These are phyloP conservation scores for Capitulum mitella DNA, from an alignment of 2,888 invertebrate genomes.

Conservation along the genomic window DNA sequence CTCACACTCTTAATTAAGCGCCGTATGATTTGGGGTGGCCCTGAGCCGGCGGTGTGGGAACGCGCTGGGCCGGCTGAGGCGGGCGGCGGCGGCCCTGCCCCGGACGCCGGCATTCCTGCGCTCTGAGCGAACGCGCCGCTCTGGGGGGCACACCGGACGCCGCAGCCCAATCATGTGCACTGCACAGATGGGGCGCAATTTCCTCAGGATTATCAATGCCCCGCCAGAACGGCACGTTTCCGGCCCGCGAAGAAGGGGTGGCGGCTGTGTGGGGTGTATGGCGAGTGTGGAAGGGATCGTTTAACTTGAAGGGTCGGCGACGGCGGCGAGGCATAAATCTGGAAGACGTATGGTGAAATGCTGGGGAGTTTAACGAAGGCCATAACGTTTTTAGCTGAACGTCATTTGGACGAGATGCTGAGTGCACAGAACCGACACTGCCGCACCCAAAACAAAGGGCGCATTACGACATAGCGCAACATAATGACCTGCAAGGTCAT, in stretches of 20 bases:
- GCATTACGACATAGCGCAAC: too few species aligned
- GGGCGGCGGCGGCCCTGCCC: neutral
- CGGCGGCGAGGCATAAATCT: too few species aligned
- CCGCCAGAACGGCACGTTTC: neutral
- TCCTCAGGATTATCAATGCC: neutral
- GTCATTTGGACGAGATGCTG: too few species aligned
- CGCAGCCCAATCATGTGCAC: neutral
- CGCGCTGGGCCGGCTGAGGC: neutral
- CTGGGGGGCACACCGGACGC: neutral
- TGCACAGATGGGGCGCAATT: neutral
- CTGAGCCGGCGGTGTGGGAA: neutral
- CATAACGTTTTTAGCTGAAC: too few species aligned
- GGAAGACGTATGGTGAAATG: too few species aligned
- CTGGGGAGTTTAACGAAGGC: too few species aligned
- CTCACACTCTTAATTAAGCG: conserved; percentile 12
- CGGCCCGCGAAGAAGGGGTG: neutral
- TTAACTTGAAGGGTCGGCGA: too few species aligned
- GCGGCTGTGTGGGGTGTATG: neutral
- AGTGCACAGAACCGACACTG: too few species aligned
- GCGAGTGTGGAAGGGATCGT: neutral
- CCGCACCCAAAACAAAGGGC: too few species aligned
- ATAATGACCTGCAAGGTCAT: too few species aligned
- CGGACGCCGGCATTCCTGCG: neutral
- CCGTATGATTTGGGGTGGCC: neutral
- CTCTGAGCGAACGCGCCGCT: neutral